Evolutionary conservation across 2,888 invertebrate species (phyloP).

Genomic region (Leptothorax acervorum): DNA sequence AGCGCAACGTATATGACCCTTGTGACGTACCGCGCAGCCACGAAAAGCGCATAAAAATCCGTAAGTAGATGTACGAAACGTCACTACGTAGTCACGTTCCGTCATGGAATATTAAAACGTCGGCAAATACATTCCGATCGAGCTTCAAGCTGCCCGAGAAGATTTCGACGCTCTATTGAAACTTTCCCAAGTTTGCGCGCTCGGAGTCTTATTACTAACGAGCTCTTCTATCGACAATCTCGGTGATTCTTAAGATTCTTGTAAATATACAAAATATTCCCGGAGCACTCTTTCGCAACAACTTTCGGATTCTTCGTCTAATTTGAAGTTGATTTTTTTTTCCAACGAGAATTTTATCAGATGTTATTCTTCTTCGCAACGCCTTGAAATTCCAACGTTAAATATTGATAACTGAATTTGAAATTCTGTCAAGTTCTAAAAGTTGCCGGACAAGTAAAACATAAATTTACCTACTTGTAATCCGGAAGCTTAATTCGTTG

Average conservation of each 20-base stretch:
- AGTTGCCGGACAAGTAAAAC: slow-evolving; percentile 16
- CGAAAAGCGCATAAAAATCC: slow-evolving; percentile 41
- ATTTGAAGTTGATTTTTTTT: slow-evolving; percentile 22
- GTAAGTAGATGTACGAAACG: slow-evolving; percentile 39
- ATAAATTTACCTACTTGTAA: slow-evolving; percentile 25
- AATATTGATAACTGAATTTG: slow-evolving; percentile 31
- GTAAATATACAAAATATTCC: slow-evolving; percentile 37
- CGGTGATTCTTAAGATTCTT: slow-evolving; percentile 32
- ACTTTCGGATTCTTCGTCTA: slow-evolving; percentile 35
- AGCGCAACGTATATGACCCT: slow-evolving; percentile 34
- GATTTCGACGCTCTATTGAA: slow-evolving; percentile 38
- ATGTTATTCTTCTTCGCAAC: slow-evolving; percentile 17
- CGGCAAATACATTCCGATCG: slow-evolving; percentile 33
- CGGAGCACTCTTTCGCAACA: slow-evolving; percentile 3
- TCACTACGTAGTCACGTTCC: slow-evolving; percentile 36
- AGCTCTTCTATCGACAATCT: slow-evolving; percentile 44
- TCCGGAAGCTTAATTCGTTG: slow-evolving; percentile 21
- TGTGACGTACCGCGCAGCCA: slow-evolving; percentile 20
- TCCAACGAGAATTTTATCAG: slow-evolving; percentile 1
- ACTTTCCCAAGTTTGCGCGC: slow-evolving; percentile 36
- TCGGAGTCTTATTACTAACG: slow-evolving; percentile 41
- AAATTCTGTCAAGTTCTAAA: slow-evolving; percentile 27
- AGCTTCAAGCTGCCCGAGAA: slow-evolving; percentile 18
- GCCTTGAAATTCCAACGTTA: slow-evolving; percentile 20
- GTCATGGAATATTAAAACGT: slow-evolving; percentile 40